Evolutionary conservation across 1,140 invertebrate species (phyloP).

Genomic region (Drosophila sturtevanti): DNA sequence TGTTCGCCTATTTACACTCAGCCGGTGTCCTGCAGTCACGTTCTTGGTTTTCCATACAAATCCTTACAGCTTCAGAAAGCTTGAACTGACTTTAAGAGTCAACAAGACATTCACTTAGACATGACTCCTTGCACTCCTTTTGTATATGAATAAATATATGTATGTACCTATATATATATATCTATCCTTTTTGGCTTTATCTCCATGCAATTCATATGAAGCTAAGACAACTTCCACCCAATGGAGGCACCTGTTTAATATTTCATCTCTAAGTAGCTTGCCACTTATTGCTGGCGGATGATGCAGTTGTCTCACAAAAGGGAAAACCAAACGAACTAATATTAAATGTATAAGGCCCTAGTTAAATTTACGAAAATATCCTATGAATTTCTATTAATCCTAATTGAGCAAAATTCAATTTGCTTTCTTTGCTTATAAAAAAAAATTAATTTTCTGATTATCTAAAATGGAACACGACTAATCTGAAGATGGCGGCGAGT

Average conservation of each 20-base stretch:
- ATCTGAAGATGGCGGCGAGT: neutral
- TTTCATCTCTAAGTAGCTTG: constrained; percentile 17
- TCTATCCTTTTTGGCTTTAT: constrained; percentile 14
- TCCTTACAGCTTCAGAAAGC: constrained; percentile 1
- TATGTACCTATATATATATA: neutral
- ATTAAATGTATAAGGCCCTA: neutral
- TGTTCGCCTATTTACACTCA: neutral
- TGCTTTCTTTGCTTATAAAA: neutral
- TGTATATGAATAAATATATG: too few relatives aligned
- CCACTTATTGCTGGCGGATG: constrained; percentile 8
- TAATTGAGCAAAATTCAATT: neutral
- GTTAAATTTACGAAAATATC: neutral
- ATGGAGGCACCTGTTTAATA: constrained; percentile 15
- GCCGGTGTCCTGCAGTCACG: constrained; percentile 29
- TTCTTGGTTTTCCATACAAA: constrained; percentile 24
- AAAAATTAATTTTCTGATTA: neutral
- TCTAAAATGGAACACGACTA: neutral
- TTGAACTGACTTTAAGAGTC: constrained; percentile 47
- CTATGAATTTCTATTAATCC: neutral
- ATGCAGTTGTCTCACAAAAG: neutral
- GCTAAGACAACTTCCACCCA: neutral
- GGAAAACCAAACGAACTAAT: neutral
- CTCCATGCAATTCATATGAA: neutral
- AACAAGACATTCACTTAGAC: constrained; percentile 52
- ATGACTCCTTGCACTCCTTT: constrained; percentile 18